Evolutionary conservation across 1,140 invertebrate genomes (phyloP).

Genomic region (Leptestheria dahalacensis): DNA sequence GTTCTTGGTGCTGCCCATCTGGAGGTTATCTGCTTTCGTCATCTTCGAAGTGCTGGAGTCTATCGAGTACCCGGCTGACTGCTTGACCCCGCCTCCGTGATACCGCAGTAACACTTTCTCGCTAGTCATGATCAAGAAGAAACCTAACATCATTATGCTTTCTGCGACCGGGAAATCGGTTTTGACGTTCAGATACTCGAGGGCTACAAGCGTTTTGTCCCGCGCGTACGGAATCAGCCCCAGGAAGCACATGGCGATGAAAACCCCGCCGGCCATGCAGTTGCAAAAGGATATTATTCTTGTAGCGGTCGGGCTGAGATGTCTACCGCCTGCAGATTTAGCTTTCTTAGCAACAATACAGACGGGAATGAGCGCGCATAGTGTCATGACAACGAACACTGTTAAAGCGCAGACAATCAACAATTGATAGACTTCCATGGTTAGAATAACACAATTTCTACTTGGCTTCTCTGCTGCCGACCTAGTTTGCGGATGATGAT

Average conservation of each 20-base stretch:
- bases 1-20: background rate
- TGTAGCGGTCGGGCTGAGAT: constrained; percentile 4
- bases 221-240: constrained; percentile 27
- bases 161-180: constrained; percentile 22
- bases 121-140: constrained; percentile 23
- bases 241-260: constrained; percentile 29
- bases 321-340: background rate
- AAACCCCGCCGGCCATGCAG: constrained; percentile 29
- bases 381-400: constrained; percentile 13
- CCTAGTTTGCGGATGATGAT: too few relatives aligned
- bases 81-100: too few relatives aligned
- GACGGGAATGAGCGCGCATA: constrained; percentile 13
- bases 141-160: constrained; percentile 23
- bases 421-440: constrained; percentile 6
- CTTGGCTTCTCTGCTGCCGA: background rate
- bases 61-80: too few relatives aligned
- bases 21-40: background rate
- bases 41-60: too few relatives aligned
- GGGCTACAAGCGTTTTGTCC: constrained; percentile 21
- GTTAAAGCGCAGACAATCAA: background rate
- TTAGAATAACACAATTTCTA: background rate
- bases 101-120: constrained; percentile 21
- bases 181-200: constrained; percentile 12
- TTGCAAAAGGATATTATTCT: constrained; percentile 25
- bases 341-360: constrained; percentile 14